Evolutionary conservation across 1,140 invertebrate species (phyloP), one percentile per base, ranked within the genome.

Genomic region (Sinella curviseta): DNA sequence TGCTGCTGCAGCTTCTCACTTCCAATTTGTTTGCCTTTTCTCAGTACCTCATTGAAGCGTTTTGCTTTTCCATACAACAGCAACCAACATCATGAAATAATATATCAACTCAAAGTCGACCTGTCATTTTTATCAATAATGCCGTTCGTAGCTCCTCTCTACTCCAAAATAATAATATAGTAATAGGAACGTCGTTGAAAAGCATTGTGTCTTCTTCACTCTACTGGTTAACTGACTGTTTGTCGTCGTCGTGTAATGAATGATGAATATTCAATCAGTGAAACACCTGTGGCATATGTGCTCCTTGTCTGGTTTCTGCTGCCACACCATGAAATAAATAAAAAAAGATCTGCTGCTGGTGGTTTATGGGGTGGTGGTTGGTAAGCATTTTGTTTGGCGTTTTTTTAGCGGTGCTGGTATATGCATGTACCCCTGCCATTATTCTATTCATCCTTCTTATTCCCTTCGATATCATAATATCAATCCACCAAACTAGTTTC

Each of bases 261-360:
- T 79, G 81, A 83, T 83, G 82, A 83, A 83, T 83, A 83, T 83
- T 83, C 82, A 83, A 83, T 83, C 81, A 83, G 81, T 39, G 77
- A 82, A 83, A 83, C 82, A 83, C 82, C 82, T 83, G 82, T 82
- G 82, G 79, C 82, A 83, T 83, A 82, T 83, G 82, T 76, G 80
- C 80, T 70, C 31, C n/a, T n/a, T n/a, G n/a, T n/a, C n/a, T n/a
- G n/a, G n/a, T n/a, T n/a, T n/a, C 55, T 60, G 55, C 55, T 60
- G 55, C 55, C 55, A 60, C 8, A 60, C n/a, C n/a, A n/a, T n/a
- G n/a, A n/a, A n/a, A n/a, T n/a, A n/a, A n/a, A n/a, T n/a, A 60
- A 60, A 60, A 14, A n/a, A 60, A 17, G 55, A 14, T 60, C 55
- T 60, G 8, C 55, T 60, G 12, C 24, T 60, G 14, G 8, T 60